Percentiles rank a stretch among this genome's conserved stretches.
Conservation (phyloP, 1,140 invertebrate species). For the Tribolium castaneum region DNA sequence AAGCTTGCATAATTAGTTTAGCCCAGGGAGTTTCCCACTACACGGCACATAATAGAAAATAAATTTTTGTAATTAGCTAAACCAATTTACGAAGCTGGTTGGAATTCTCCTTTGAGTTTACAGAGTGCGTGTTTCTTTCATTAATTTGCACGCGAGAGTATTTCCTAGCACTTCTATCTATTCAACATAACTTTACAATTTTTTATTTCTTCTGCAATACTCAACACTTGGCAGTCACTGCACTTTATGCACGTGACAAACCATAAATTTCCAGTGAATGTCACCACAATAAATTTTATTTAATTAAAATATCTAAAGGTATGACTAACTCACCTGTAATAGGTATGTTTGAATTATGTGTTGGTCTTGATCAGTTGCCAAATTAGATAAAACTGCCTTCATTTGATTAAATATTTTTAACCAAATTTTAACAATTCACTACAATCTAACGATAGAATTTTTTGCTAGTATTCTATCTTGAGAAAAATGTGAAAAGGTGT, state of each 20-base stretch:
- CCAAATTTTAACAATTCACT: too few relatives aligned
- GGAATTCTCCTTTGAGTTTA: not conserved
- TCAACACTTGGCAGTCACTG: not conserved
- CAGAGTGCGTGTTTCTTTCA: not conserved
- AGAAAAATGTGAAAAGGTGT: too few relatives aligned
- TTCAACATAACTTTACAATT: not conserved
- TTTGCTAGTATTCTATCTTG: too few relatives aligned
- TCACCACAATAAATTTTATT: not conserved
- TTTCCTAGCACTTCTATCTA: not conserved
- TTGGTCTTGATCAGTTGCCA: too few relatives aligned
- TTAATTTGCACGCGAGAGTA: not conserved
- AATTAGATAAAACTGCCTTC: too few relatives aligned
- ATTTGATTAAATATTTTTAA: too few relatives aligned
- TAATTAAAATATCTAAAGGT: not conserved
- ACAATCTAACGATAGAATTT: too few relatives aligned
- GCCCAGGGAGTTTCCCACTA: not conserved
- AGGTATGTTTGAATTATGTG: too few relatives aligned
- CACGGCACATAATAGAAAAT: not conserved
- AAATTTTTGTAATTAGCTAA: not conserved
- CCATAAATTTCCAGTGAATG: not conserved
- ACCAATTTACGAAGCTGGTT: not conserved
- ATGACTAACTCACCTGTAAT: too few relatives aligned
- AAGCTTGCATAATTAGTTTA: not conserved
- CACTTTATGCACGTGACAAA: not conserved
- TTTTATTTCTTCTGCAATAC: not conserved